A percentile compares a stretch with the other conserved stretches of the same genome.
These are phyloP conservation scores for Lithophane socia DNA, from an alignment of 2,888 invertebrate genomes.

Conservation along the genomic window DNA sequence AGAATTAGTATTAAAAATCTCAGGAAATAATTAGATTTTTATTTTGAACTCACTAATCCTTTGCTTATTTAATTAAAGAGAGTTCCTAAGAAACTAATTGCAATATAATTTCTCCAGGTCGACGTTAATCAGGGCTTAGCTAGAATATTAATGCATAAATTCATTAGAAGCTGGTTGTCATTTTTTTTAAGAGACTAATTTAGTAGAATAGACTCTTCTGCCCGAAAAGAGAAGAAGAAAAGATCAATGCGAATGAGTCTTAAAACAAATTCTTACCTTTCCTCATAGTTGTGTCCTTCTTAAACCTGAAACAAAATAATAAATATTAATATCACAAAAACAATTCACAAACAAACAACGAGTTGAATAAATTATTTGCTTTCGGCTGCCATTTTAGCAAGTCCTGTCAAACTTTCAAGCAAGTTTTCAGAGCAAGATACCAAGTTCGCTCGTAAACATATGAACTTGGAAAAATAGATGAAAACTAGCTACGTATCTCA, in stretches of 20 bases:
- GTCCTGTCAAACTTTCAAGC: slow-evolving; percentile 17
- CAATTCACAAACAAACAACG: slow-evolving; percentile 41
- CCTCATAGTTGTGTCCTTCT: slow-evolving; percentile 82
- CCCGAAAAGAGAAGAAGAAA: slow-evolving; percentile 30
- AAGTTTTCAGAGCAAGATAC: slow-evolving; percentile 32
- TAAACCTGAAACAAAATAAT: slow-evolving; percentile 83
- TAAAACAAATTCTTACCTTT: slow-evolving; percentile 78
- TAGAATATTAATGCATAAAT: slow-evolving; percentile 31
- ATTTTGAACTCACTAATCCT: slow-evolving; percentile 8
- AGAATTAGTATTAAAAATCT: background rate
- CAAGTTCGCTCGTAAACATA: slow-evolving; percentile 61
- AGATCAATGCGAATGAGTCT: slow-evolving; percentile 26
- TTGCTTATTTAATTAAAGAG: slow-evolving; percentile 1
- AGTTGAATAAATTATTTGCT: slow-evolving; percentile 55
- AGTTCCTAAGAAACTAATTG: slow-evolving; percentile 15
- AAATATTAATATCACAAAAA: slow-evolving; percentile 52
- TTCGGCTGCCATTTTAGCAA: slow-evolving; percentile 38
- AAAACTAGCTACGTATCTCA: slow-evolving; percentile 16
- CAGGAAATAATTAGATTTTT: background rate
- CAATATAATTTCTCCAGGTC: slow-evolving; percentile 43
- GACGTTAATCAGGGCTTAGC: slow-evolving; percentile 24
- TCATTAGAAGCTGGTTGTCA: slow-evolving; percentile 1
- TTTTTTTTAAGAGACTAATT: background rate
- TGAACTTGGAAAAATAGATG: slow-evolving; percentile 39
- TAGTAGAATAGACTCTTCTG: slow-evolving; percentile 43